phyloP scores from a whole-genome alignment of 2,113 vertebrate genomes.

The Solea senegalensis region DNA sequence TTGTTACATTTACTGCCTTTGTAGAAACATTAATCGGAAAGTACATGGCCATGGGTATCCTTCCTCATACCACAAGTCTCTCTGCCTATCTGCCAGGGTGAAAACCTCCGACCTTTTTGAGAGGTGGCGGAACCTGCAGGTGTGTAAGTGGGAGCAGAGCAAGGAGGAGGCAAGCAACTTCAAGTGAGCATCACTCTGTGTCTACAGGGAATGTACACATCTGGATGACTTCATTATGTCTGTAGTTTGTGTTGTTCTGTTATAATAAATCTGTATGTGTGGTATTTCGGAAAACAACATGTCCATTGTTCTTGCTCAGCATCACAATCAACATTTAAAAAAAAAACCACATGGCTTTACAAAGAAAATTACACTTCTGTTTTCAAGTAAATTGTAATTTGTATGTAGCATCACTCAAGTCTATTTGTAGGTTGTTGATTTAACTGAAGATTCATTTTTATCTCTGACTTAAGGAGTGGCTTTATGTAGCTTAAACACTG shows the following conservation, averaged over 20 bases:
- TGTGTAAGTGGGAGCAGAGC: constrained; percentile 94
- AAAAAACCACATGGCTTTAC: too few species aligned
- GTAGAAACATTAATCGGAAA: constrained; percentile 51
- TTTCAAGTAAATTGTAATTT: too few species aligned
- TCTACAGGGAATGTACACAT: not conserved
- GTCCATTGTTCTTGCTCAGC: too few species aligned
- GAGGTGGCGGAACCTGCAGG: constrained; percentile 93
- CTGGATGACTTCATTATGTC: not conserved
- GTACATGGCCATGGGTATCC: constrained; percentile 34
- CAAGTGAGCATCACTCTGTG: constrained; percentile 82
- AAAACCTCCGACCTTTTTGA: constrained; percentile 97
- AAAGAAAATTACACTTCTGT: too few species aligned
- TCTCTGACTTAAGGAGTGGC: not conserved
- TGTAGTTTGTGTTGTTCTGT: too few species aligned
- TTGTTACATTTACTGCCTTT: constrained; percentile 39
- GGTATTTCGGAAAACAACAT: too few species aligned
- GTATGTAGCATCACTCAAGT: too few species aligned
- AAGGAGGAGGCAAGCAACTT: constrained; percentile 90
- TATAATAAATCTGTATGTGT: too few species aligned
- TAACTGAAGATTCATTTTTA: not conserved
- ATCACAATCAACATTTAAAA: too few species aligned
- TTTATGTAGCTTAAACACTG: not conserved
- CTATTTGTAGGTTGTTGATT: too few species aligned
- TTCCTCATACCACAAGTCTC: constrained; percentile 54
- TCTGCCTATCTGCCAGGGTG: constrained; percentile 84